phyloP scores from a whole-genome alignment of 1,140 invertebrate genomes.

The Sycophila sp. region DNA sequence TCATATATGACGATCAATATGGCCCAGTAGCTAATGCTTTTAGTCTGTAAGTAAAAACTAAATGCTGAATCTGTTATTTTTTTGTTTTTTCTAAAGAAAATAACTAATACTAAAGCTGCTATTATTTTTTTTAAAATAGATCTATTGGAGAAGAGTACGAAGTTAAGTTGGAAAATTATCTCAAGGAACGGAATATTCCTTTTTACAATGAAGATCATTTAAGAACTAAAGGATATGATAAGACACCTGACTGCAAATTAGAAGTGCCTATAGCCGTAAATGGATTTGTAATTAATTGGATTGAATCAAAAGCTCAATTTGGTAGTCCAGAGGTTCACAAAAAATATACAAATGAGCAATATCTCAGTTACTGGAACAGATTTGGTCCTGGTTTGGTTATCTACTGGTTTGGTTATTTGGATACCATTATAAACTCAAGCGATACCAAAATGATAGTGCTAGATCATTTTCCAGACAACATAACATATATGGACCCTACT shows the following conservation, averaged over 20 bases:
- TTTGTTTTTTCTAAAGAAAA: no score
- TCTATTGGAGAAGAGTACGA: constrained; percentile 83
- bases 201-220: constrained; percentile 87
- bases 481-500: constrained; percentile 58
- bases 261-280: constrained; percentile 89
- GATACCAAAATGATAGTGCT: constrained; percentile 78
- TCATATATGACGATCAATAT: constrained; percentile 66
- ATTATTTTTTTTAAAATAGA: constrained; percentile 60
- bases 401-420: constrained; percentile 95
- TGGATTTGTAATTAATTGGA: constrained; percentile 92
- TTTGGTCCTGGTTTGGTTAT: constrained; percentile 95
- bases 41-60: constrained; percentile 71
- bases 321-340: constrained; percentile 85
- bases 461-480: constrained; percentile 70
- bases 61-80: not conserved
- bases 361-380: constrained; percentile 91
- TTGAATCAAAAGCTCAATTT: constrained; percentile 96
- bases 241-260: constrained; percentile 94
- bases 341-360: constrained; percentile 87
- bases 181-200: constrained; percentile 71
- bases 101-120: not conserved
- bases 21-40: constrained; percentile 80
- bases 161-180: constrained; percentile 71
- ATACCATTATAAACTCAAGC: constrained; percentile 70
- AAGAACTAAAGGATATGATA: constrained; percentile 86